Evolutionary conservation across 1,140 invertebrate genomes (phyloP), one percentile per base, ranked within the genome.

Genomic region (Sycobia sp.): DNA sequence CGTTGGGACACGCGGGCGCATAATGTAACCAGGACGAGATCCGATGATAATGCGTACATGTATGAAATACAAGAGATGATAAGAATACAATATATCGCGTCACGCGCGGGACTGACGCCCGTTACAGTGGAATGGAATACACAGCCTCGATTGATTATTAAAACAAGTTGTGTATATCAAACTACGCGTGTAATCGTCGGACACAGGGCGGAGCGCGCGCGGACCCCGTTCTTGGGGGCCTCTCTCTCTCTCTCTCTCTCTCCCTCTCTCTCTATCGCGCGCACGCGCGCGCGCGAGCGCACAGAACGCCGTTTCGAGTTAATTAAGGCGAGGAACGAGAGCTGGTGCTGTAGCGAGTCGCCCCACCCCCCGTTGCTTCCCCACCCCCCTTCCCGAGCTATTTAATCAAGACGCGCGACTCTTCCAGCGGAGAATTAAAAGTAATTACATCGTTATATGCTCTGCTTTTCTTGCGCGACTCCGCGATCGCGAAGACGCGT

Each of bases 351-450:
- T n/a, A n/a, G n/a, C n/a, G n/a, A n/a, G n/a, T n/a, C n/a, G n/a
- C n/a, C n/a, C n/a, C n/a, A n/a, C n/a, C n/a, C 47, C 54, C 44
- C 38, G 55, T 43, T n/a, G 5, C 29, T 47, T 32, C 46, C 18
- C 47, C 49, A 38, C 39, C 49, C 39, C 18, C 39, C 49, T 68
- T 20, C 38, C 39, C 55, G 63, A 53, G 62, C 62, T 67, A 71
- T 71, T 72, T 69, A 69, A 72, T 70, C 65, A 70, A 70, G 67
- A 65, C n/a, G n/a, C n/a, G n/a, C n/a, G n/a, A n/a, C 60, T 65
- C 69, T 69, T 60, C 66, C 27, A 55, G 54, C n/a, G n/a, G n/a
- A 23, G 64, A 70, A 67, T 70, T 64, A 66, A 70, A 72, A 57
- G 54, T 70, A 72, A 72, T 70, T 70, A 72, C 67, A 65, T 55